Percentiles rank a stretch among this genome's conserved stretches.
Evolutionary conservation across 2,113 vertebrate species (phyloP).

Genomic region (Pluvialis apricaria): DNA sequence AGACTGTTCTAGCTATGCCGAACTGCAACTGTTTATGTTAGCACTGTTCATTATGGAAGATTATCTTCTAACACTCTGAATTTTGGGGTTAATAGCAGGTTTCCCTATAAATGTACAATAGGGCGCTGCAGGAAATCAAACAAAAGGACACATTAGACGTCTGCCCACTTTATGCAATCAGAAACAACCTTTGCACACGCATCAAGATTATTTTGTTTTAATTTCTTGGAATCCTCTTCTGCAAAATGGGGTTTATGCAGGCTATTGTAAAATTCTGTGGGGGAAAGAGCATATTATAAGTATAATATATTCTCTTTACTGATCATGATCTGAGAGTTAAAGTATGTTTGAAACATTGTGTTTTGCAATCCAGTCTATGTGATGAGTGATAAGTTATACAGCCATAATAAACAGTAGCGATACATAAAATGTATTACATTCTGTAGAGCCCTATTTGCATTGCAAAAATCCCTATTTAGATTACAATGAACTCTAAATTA

Average conservation of each 20-base stretch:
- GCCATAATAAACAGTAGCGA: constrained; percentile 32
- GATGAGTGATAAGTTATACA: constrained; percentile 50
- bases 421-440: constrained; percentile 44
- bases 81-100: background rate
- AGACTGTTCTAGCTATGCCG: background rate
- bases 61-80: background rate
- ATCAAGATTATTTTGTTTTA: background rate
- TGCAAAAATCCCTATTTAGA: constrained; percentile 54
- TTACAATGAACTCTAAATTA: constrained; percentile 58
- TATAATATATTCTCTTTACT: constrained; percentile 30
- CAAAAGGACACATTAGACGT: background rate
- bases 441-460: constrained; percentile 37
- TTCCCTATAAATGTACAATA: background rate
- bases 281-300: background rate
- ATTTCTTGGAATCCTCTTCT: constrained; percentile 1
- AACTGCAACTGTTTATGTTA: background rate
- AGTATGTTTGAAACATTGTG: constrained; percentile 17
- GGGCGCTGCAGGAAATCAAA: background rate
- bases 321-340: constrained; percentile 42
- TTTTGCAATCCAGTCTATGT: constrained; percentile 44
- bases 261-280: background rate
- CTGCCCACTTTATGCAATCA: background rate
- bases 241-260: background rate
- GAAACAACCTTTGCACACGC: background rate
- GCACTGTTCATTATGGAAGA: background rate